Evolutionary conservation across 2,797 vertebrate genomes (phyloP), one percentile per base, ranked within the genome.

Genomic region (Dendrocincla tyrannina): DNA sequence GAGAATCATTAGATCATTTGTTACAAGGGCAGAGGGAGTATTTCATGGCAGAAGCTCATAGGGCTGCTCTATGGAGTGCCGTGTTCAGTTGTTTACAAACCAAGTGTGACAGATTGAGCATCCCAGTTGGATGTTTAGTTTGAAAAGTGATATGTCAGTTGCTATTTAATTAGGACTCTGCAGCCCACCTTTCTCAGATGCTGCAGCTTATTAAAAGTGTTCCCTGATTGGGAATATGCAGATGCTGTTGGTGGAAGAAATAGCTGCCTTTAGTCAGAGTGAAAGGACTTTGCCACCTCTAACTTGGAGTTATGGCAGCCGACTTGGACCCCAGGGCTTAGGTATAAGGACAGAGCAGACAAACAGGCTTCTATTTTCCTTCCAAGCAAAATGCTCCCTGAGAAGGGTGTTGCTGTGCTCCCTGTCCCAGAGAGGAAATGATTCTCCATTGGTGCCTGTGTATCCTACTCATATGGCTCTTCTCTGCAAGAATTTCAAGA

Each of bases 81-180:
- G 85, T 94, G 92, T 88, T 95, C 78, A 11, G 53, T 14, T 92
- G 84, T 91, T 95, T 96, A 93, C 81, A 94, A 94, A 96, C 53
- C 88, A 22, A 3, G 44, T 9, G 56, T 39, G 10, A 77, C 46
- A 35, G 66, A 33, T 50, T 30, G 79, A 96, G 78, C 86, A 95
- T 96, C 93, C 89, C 81, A 50, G 84, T 49, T 94, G 94, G 81
- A 75, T 92, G 84, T 82, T 96, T 94, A 74, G 68, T 55, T 93
- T 96, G 95, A 91, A 96, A 95, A 96, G 89, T 0, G 0, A 70
- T 91, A 85, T 91, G 56, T 91, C 91, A 75, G 64, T 77, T 5
- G 11, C 49, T 24, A 0, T 77, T 93, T 96, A 95, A 96, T 94
- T 96, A 89, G 93, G 86, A 74, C 64, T 81, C 70, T 68, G 30